Evolutionary conservation across 1,140 invertebrate species (phyloP).

Genomic region (Drosophila melanica): DNA sequence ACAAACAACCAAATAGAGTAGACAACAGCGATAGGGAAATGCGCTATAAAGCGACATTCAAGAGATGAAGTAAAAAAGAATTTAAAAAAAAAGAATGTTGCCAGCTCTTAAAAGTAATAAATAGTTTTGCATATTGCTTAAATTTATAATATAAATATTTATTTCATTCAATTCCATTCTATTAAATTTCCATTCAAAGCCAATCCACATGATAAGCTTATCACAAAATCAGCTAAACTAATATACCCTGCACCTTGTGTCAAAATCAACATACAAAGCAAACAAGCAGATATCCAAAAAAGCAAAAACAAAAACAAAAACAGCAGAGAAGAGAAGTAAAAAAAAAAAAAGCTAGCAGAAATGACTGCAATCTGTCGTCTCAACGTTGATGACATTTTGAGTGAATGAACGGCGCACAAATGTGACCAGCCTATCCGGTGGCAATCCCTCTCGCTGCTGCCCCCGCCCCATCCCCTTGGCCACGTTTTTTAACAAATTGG

Average conservation of each 20-base stretch:
- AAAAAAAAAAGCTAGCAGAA: conserved; percentile 64
- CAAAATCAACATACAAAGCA: conserved; percentile 38
- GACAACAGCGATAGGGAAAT: not conserved
- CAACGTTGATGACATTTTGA: conserved; percentile 81
- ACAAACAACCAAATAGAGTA: not conserved
- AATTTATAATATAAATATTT: no score
- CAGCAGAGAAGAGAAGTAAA: conserved; percentile 25
- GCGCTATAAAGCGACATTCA: not conserved
- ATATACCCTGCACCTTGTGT: conserved; percentile 44
- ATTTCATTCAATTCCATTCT: no score
- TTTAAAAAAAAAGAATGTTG: no score
- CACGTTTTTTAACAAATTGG: conserved; percentile 78
- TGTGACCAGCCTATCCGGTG: conserved; percentile 62
- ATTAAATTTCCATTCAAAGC: no score
- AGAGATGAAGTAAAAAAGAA: no score
- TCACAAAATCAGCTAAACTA: not conserved
- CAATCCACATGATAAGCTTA: not conserved
- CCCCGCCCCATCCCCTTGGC: conserved; percentile 2
- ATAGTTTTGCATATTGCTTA: no score
- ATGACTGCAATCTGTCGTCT: conserved; percentile 82
- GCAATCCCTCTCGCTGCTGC: not conserved
- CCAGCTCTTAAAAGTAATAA: no score
- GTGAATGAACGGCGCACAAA: conserved; percentile 74
- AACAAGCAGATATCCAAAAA: conserved; percentile 64
- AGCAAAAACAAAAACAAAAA: conserved; percentile 41